A percentile compares a stretch with the other conserved stretches of the same genome.
phyloP scores from a whole-genome alignment of 2,113 vertebrate species.

The Redunca redunca region DNA sequence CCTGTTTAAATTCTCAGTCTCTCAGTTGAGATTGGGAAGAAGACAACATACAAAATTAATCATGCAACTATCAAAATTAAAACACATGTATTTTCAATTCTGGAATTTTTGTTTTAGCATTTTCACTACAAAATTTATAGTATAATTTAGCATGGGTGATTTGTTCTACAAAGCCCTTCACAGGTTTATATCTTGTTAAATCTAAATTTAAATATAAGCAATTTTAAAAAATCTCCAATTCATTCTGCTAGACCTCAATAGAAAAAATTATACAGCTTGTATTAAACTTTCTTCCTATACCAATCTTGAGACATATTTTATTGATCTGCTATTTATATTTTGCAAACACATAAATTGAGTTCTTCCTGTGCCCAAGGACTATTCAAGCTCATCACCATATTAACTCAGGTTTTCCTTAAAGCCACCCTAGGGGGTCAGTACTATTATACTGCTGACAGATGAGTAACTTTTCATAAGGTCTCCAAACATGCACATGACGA shows the following conservation, averaged over 20 bases:
- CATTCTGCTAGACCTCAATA: neutral
- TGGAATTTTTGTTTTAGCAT: neutral
- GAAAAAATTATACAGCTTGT: neutral
- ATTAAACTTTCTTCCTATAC: neutral
- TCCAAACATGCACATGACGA: neutral
- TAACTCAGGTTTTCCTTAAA: neutral
- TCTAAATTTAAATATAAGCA: neutral
- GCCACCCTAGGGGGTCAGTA: neutral
- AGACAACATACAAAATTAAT: neutral
- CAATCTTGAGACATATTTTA: constrained; percentile 5
- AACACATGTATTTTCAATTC: neutral
- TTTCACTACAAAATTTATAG: neutral
- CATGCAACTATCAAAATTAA: neutral
- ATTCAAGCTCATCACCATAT: neutral
- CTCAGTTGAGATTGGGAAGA: neutral
- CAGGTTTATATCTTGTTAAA: constrained; percentile 9
- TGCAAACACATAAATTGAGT: neutral
- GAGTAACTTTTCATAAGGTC: neutral
- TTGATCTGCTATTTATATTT: neutral
- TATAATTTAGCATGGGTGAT: neutral
- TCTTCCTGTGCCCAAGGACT: neutral
- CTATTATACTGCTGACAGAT: neutral
- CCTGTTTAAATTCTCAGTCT: neutral
- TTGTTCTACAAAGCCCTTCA: neutral
- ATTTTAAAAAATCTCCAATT: neutral